Percentiles rank a stretch among this genome's conserved stretches.
Conservation (phyloP, 2,113 vertebrate genomes). For the Seriola aureovittata region DNA sequence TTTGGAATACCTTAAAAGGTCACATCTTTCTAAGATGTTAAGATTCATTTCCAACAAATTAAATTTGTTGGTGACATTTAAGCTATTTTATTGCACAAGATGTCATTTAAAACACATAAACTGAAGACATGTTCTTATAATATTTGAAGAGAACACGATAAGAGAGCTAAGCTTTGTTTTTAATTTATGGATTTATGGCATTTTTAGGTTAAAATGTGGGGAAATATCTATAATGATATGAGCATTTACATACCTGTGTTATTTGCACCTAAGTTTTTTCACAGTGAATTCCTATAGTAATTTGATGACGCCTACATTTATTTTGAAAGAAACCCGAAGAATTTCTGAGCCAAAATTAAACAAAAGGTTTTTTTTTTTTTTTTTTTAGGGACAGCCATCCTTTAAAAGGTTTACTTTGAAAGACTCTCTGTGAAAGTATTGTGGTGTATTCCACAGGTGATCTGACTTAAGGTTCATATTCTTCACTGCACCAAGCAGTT, state of each 20-base stretch:
- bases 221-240: not conserved
- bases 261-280: not conserved
- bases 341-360: not conserved
- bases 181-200: not conserved
- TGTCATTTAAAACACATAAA: conserved; percentile 7
- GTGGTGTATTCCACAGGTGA: not conserved
- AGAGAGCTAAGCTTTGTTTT: not conserved
- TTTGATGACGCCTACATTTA: not conserved
- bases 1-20: conserved; percentile 79
- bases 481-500: conserved; percentile 4
- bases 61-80: conserved; percentile 63
- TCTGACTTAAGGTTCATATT: not conserved
- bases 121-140: conserved; percentile 7
- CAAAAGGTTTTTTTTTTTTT: too few relatives aligned
- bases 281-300: not conserved
- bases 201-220: not conserved
- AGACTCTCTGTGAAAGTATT: not conserved
- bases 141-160: not conserved
- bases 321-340: not conserved
- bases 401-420: not conserved
- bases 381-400: not conserved
- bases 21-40: conserved; percentile 53
- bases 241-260: not conserved
- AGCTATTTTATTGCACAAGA: conserved; percentile 40
- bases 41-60: conserved; percentile 69